Conservation (phyloP, 1,140 invertebrate genomes). For the Magallana ariakensis region DNA sequence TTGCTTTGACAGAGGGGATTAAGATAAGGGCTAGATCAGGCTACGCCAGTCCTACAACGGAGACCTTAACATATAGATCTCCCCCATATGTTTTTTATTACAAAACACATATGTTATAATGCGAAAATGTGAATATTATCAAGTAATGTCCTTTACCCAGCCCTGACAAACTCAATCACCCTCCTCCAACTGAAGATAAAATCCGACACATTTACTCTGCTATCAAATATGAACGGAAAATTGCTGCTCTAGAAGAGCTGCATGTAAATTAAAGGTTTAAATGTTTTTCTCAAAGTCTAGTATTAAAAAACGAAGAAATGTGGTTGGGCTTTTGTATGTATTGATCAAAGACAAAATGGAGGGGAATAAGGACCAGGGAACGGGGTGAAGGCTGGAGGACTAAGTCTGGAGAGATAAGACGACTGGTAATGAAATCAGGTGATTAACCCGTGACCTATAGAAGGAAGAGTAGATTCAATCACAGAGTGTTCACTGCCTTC, state of each 20-base stretch:
- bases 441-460: neutral
- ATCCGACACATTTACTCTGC: neutral
- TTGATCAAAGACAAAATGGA: neutral
- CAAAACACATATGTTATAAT: neutral
- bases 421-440: neutral
- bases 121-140: neutral
- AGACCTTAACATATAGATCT: neutral
- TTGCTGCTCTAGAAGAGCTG: slow-evolving; percentile 10
- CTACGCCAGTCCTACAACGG: neutral
- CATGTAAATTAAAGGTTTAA: slow-evolving; percentile 23
- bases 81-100: neutral
- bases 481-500: neutral
- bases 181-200: neutral
- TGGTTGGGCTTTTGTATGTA: neutral
- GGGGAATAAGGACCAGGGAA: neutral
- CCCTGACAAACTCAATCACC: neutral
- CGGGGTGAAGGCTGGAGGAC: neutral
- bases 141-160: neutral
- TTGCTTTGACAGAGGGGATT: neutral
- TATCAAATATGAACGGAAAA: neutral
- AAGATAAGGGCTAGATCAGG: neutral
- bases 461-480: neutral
- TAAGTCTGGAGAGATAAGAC: neutral
- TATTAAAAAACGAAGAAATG: neutral
- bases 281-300: neutral